Evolutionary conservation across 2,888 invertebrate species (phyloP), one percentile per base, ranked within the genome.

Genomic region (Drosophila percnosoma): DNA sequence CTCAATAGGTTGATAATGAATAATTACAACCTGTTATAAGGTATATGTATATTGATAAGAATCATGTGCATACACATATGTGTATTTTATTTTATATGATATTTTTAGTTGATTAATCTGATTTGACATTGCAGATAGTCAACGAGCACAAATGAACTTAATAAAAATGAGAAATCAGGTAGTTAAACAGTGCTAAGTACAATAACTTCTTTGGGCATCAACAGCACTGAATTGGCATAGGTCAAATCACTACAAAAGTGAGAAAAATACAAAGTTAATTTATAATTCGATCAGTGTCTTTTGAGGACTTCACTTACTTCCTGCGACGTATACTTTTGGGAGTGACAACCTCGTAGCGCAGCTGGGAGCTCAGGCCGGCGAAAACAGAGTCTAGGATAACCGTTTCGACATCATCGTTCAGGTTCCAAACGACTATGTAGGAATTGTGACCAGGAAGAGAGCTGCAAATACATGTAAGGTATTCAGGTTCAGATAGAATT

Each of bases 391-490:
- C 90, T 36, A 94, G 80, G 73, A 94, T 93, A 1, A 94, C 89
- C 0, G 73, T 71, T 71, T 93, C 91, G 0, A 90, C 78, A 27
- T 91, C 64, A 40, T 91, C 81, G 4, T 92, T 93, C 57, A 95
- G 80, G 89, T 95, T 95, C 18, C 94, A 84, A 0, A 94, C 83
- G 1, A 93, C 93, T 0, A 94, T 87, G 15, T 93, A 92, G 0
- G 92, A 91, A 8, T 89, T 90, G 0, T 89, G 80, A 3, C 82
- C 88, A 7, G 58, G 27, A 34, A 90, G 75, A 5, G 89, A 89
- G 1, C 91, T 91, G 51, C 10, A 8, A 18, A 38, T 5, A n/a
- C 10, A 18, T 4, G 13, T 6, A 3, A 8, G 10, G 1, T 2
- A 10, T 11, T 34, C 13, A n/a, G 24, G 10, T 24, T 45, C 1